Base-by-base conservation (phyloP, 2,113 vertebrate genomes). In the Asarcornis scutulata region DNA sequence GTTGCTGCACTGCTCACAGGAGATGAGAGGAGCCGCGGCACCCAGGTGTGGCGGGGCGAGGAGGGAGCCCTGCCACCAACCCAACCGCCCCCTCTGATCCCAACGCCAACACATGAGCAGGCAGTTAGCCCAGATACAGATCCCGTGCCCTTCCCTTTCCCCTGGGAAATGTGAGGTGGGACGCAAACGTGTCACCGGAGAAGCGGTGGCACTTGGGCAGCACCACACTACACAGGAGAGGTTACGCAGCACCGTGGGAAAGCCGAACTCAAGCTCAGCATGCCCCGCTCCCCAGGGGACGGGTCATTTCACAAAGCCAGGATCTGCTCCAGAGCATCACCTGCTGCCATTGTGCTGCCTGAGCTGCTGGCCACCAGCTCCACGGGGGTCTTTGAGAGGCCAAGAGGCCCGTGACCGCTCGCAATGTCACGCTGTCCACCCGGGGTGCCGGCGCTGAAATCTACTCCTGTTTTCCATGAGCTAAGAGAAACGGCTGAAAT, bases 381-480 rank as follows among this genome's bases (percentile, higher is more conserved):
- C 68, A 42, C 0, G 1, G 84, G 13, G 7, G 71, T 27, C 74
- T 38, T 73, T 84, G 88, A 53, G 27, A 25, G 2, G 58, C 68
- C 66, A 38, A 73, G 46, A 58, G 91, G 83, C 77, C 81, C 6
- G 5, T 86, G 95, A 93, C 80, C 1, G 4, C 84, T 66, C 12
- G 1, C 82, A 81, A 62, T 27, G 60, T 93, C 85, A 55, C n/a
- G 4, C 69, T 89, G 90, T 64, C 88, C 93, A 94, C 72, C 91
- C 75, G 83, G 53, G 94, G 96, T 83, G 86, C 80, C 82, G 48
- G 94, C 5, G 34, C 96, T 95, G 97, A 96, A 97, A 97, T 87
- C 60, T 62, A 96, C 69, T 62, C 77, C 82, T 59, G 62, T 94
- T 97, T 97, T 96, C 97, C 96, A 89, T 67, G 88, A 86, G 85